Percentiles rank a stretch among this genome's conserved stretches.
Evolutionary conservation across 2,888 invertebrate genomes (phyloP).

Genomic region (Tachina lurida): DNA sequence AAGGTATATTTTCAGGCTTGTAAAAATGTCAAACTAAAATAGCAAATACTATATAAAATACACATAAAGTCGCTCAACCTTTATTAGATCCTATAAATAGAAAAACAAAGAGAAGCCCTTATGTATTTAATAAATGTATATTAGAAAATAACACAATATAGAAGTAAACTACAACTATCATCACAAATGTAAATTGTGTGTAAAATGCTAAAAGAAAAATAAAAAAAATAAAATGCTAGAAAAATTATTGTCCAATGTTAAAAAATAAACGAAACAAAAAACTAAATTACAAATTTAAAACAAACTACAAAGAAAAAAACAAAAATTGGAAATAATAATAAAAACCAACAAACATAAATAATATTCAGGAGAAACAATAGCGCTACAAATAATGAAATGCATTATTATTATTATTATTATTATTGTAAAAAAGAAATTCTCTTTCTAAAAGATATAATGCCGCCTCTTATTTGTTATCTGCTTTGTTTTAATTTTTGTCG

Average conservation of each 20-base stretch:
- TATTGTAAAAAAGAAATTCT: background rate
- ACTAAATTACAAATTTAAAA: constrained; percentile 22
- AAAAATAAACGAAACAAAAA: constrained; percentile 31
- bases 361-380: constrained; percentile 54
- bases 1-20: constrained; percentile 42
- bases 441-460: constrained; percentile 10
- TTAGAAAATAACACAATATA: constrained; percentile 39
- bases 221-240: constrained; percentile 17
- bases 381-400: constrained; percentile 10
- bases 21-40: constrained; percentile 1
- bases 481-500: constrained; percentile 22
- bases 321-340: constrained; percentile 7
- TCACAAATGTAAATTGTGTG: constrained; percentile 45
- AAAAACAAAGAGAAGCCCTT: constrained; percentile 32
- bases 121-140: constrained; percentile 57
- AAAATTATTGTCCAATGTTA: constrained; percentile 62
- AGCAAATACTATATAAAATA: background rate
- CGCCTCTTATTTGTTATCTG: constrained; percentile 2
- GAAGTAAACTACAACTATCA: constrained; percentile 23
- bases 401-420: background rate
- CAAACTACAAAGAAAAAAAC: constrained; percentile 7
- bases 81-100: constrained; percentile 21
- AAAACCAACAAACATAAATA: constrained; percentile 27
- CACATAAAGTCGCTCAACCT: constrained; percentile 62
- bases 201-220: constrained; percentile 50